Evolutionary conservation across 2,888 invertebrate species (phyloP).

Genomic region (Pristionchus mayeri): DNA sequence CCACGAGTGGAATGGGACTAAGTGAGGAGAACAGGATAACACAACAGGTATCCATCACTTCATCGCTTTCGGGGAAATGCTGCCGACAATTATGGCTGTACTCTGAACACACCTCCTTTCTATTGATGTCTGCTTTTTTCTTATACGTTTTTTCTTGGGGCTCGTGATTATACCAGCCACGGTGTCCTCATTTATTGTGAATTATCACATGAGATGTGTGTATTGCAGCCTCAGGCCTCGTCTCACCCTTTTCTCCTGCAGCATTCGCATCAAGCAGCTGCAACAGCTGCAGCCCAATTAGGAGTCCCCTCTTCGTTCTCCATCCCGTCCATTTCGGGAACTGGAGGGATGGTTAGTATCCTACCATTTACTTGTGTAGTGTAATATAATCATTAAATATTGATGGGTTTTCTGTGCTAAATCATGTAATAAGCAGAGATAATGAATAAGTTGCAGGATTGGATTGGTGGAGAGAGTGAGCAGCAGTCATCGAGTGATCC

Average conservation of each 20-base stretch:
- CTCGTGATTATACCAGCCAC: too few relatives aligned
- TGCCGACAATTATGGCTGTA: too few relatives aligned
- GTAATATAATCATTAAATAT: too few relatives aligned
- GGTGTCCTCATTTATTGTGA: too few relatives aligned
- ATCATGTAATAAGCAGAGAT: too few relatives aligned
- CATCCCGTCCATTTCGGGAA: not conserved
- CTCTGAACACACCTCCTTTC: too few relatives aligned
- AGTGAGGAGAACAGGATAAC: not conserved
- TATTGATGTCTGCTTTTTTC: too few relatives aligned
- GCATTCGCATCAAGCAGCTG: not conserved
- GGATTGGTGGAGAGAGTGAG: not conserved
- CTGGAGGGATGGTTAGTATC: not conserved
- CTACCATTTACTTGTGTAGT: not conserved
- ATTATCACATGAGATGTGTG: too few relatives aligned
- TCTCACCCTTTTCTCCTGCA: not conserved
- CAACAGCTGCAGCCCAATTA: not conserved
- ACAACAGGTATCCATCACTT: not conserved
- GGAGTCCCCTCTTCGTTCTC: not conserved
- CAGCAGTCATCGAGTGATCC: not conserved
- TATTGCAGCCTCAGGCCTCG: not conserved
- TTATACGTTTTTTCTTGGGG: too few relatives aligned
- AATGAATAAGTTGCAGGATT: not conserved
- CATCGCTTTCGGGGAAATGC: not conserved
- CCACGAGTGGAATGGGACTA: not conserved
- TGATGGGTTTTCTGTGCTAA: too few relatives aligned